A percentile compares a stretch with the other conserved stretches of the same genome.
Evolutionary conservation across 92 coral and sea anemone species (phyloP).

Genomic region (Bergia sp.): DNA sequence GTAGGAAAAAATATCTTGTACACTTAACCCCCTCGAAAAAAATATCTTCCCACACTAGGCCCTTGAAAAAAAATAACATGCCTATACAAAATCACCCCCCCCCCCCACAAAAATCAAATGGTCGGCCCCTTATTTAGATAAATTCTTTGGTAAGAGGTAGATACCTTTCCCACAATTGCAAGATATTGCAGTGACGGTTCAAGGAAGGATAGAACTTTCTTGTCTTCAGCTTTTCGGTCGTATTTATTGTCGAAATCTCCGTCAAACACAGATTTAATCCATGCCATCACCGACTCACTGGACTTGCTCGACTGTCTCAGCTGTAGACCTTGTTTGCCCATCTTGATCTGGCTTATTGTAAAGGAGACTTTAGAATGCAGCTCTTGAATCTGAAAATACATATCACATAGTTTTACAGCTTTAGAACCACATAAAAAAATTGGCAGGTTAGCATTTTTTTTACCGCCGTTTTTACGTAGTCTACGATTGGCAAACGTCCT

Average conservation of each 20-base stretch:
- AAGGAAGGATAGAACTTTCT: constrained; percentile 66
- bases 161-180: constrained; percentile 56
- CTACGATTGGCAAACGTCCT: too few species aligned
- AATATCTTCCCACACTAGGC: too few species aligned
- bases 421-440: too few species aligned
- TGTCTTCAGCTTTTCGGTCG: constrained; percentile 60
- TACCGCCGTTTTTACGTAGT: too few species aligned
- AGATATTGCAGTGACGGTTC: constrained; percentile 61
- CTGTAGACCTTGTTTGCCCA: constrained; percentile 29
- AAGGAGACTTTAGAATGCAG: constrained; percentile 54
- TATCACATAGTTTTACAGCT: too few species aligned
- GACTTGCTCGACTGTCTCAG: constrained; percentile 4
- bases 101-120: too few species aligned
- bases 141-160: background rate
- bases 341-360: constrained; percentile 54
- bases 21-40: too few species aligned
- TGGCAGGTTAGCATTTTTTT: too few species aligned
- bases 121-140: too few species aligned
- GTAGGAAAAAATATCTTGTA: too few species aligned
- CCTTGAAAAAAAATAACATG: too few species aligned
- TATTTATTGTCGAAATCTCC: constrained; percentile 57
- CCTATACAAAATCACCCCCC: too few species aligned
- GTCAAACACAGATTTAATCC: constrained; percentile 66
- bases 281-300: constrained; percentile 49
- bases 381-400: constrained; percentile 54